Base-by-base conservation (phyloP, 2,113 vertebrate species). In the Apistogramma diplotaenia region DNA sequence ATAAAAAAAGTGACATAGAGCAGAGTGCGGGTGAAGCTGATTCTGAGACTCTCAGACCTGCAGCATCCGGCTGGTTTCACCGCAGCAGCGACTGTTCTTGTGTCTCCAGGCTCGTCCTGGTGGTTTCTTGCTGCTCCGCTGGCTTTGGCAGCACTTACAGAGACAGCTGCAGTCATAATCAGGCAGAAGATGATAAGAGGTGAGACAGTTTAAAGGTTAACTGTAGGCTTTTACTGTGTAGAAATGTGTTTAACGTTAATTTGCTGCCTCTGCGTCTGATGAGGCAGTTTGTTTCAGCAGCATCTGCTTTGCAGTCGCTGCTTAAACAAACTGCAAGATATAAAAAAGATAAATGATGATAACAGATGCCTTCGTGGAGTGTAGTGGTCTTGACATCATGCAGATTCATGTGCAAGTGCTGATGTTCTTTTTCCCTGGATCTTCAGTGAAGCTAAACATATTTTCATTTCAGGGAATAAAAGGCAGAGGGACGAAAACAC, bases 141-240 rank as follows among this genome's bases (percentile, higher is more conserved):
- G 40, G 40, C 40, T 70, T 13, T 70, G 40, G 40, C 25, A 29
- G 16, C 62, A 4, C 43, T 70, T 25, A 19, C 15, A 19, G 62
- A 1, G 5, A 46, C 18, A 19, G 9, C 15, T 46, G 62, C 27
- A 11, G 6, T 67, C 9, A 67, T 4, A 67, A 49, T 49, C 40
- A 49, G 62, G 49, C 25, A 49, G 40, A 70, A 19, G 62, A 29
- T 9, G 27, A 19, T 12, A 16, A 70, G 49, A 70, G 40, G 40
- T 70, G 16, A 70, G 40, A 49, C n/a, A n/a, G n/a, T n/a, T n/a
- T n/a, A 62, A 40, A 62, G 0, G 1, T 62, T 9, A 40, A 15
- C 15, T 62, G 35, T 25, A 21, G 5, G 23, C 43, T 65, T 65
- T 40, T 15, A 65, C 40, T 65, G 35, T 25, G 35, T 43, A 65